A percentile compares a stretch with the other conserved stretches of the same genome.
phyloP scores from a whole-genome alignment of 1,140 invertebrate genomes.

The Pseudoatta argentina region DNA sequence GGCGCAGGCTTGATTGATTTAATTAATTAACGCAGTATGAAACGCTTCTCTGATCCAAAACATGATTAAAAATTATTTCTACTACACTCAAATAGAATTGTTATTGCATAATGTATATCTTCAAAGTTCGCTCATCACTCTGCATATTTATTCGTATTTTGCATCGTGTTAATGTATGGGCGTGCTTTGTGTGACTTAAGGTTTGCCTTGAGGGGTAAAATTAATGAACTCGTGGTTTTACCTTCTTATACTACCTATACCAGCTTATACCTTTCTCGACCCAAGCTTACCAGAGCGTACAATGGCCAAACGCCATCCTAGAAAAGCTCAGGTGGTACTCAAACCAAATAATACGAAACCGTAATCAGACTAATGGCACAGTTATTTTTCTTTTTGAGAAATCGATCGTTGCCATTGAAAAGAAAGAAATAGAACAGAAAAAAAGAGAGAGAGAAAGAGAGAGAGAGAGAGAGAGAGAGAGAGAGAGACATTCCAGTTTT shows the following conservation, averaged over 20 bases:
- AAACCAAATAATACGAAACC: slow-evolving; percentile 61
- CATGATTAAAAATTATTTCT: slow-evolving; percentile 20
- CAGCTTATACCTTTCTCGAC: slow-evolving; percentile 35
- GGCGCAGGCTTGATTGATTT: slow-evolving; percentile 22
- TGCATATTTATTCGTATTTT: slow-evolving; percentile 49
- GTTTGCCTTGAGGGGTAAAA: slow-evolving; percentile 54
- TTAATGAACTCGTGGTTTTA: slow-evolving; percentile 58
- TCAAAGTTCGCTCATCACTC: not conserved
- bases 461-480: not conserved
- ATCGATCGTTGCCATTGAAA: slow-evolving; percentile 18
- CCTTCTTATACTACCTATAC: slow-evolving; percentile 42
- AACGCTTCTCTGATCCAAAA: not conserved
- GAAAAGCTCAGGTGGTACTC: slow-evolving; percentile 72
- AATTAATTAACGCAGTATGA: slow-evolving; percentile 15
- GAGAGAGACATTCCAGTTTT: not conserved
- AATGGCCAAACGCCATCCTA: slow-evolving; percentile 60
- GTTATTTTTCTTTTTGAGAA: slow-evolving; percentile 75
- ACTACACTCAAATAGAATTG: not conserved
- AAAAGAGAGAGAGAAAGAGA: not conserved
- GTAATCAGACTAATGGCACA: slow-evolving; percentile 79
- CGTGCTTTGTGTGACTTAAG: slow-evolving; percentile 35
- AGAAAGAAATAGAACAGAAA: not conserved
- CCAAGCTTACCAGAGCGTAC: slow-evolving; percentile 8
- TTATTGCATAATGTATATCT: slow-evolving; percentile 26
- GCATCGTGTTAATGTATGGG: slow-evolving; percentile 19